phyloP scores from a whole-genome alignment of 2,888 invertebrate species.

The Pyrocoelia pectoralis region DNA sequence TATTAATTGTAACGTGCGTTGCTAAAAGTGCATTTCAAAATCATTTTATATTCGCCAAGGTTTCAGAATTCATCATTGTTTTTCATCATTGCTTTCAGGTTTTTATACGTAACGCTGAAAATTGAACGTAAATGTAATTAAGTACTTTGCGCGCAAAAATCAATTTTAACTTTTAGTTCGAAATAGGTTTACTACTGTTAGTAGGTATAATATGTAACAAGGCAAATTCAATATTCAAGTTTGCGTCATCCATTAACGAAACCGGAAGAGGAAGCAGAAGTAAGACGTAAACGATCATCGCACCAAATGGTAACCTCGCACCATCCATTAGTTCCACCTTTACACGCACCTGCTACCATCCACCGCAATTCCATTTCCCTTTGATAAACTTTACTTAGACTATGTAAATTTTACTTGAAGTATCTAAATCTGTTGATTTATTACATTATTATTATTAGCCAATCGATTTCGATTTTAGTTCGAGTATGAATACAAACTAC shows the following conservation, averaged over 20 bases:
- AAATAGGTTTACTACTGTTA: neutral
- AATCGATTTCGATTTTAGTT: too few relatives aligned
- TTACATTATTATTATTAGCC: conserved; percentile 17
- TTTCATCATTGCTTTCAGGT: too few relatives aligned
- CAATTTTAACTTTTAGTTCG: conserved; percentile 26
- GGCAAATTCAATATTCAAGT: conserved; percentile 37
- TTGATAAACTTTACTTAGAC: conserved; percentile 38
- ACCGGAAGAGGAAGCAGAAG: conserved; percentile 36
- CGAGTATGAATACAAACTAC: too few relatives aligned
- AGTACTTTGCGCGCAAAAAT: neutral
- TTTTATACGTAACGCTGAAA: too few relatives aligned
- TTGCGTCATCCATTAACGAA: conserved; percentile 36
- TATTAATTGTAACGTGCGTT: too few relatives aligned
- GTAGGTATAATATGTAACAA: conserved; percentile 32
- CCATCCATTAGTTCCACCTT: conserved; percentile 36
- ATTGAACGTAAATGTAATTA: too few relatives aligned
- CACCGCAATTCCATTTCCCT: conserved; percentile 36
- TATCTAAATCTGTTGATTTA: conserved; percentile 33
- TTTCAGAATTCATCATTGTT: too few relatives aligned
- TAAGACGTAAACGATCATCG: conserved; percentile 36
- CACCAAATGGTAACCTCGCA: conserved; percentile 36
- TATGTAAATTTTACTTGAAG: conserved; percentile 36
- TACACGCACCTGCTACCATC: conserved; percentile 37
- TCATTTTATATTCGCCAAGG: too few relatives aligned
- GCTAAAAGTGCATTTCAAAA: too few relatives aligned